phyloP scores from a whole-genome alignment of 1,140 invertebrate genomes.

The Brachionus manjavacas region DNA sequence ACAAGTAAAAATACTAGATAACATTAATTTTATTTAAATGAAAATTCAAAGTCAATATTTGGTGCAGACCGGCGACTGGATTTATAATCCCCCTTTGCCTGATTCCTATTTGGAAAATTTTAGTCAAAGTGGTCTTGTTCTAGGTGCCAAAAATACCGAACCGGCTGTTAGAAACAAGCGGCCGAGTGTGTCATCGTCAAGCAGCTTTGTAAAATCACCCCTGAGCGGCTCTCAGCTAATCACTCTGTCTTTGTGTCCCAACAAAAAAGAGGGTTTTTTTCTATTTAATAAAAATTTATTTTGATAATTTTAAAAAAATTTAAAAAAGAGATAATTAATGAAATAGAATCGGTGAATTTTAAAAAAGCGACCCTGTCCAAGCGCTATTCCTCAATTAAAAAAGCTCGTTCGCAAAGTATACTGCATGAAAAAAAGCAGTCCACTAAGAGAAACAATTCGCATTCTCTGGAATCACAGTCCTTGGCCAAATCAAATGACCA shows the following conservation, averaged over 20 bases:
- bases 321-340: not conserved
- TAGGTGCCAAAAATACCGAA: too few relatives aligned
- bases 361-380: not conserved
- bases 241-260: conserved; percentile 10
- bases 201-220: not conserved
- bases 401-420: not conserved
- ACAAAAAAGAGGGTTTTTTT: conserved; percentile 14
- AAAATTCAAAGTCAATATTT: conserved; percentile 15
- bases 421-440: not conserved
- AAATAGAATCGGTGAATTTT: conserved; percentile 1
- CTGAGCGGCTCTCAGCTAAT: conserved; percentile 18
- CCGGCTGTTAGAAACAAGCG: not conserved
- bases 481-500: not conserved
- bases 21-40: not conserved
- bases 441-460: not conserved
- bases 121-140: not conserved
- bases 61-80: conserved; percentile 37
- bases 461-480: not conserved
- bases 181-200: not conserved
- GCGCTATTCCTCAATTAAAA: conserved; percentile 16
- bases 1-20: conserved; percentile 3
- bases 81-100: not conserved
- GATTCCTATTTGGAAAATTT: not conserved
- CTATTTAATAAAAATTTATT: not conserved
- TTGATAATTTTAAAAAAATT: not conserved